Evolutionary conservation across 1,140 invertebrate species (phyloP), one percentile per base, ranked within the genome.

Genomic region (Argopecten irradians): DNA sequence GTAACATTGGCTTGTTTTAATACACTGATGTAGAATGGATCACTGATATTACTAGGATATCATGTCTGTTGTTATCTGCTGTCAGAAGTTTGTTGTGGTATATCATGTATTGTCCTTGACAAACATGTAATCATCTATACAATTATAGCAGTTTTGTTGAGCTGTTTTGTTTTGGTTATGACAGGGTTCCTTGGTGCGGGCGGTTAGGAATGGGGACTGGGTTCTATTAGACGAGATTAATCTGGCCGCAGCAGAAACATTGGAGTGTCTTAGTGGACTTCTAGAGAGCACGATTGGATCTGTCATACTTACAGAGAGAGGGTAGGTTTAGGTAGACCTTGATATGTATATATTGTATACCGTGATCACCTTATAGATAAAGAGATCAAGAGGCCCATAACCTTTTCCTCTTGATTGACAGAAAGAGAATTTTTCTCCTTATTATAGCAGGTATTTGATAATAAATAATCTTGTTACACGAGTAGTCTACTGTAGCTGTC

Each of bases 181-280:
- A 32, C 39, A 96, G 95, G 99, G 99, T 32, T 98, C 97, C 89
- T 96, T 99, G 89, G 97, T 99, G 0, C 98, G 97, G 96, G 98
- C 99, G 13, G 96, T 99, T 90, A 97, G 97, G 94, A 96, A 98
- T 92, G 99, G 97, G 95, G 96, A 99, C 92, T 99, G 99, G 99
- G 97, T 99, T 41, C 95, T 99, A 32, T 94, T 99, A 39, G 99
- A 99, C 95, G 99, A 99, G 96, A 99, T 99, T 34, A 99, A 99
- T 96, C 96, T 99, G 88, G 99, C 99, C 0, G 98, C 98, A 83
- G 97, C 98, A 0, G 99, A 99, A 96, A 99, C 98, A 22, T 96
- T 99, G 55, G 98, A 99, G 94, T 99, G 98, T 95, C 96, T 99
- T 13, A 98, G 98, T 22, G 98, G 98, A n/a, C 96, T 99, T 22